phyloP scores from a whole-genome alignment of 2,888 invertebrate genomes.

The Amaurobius ferox region DNA sequence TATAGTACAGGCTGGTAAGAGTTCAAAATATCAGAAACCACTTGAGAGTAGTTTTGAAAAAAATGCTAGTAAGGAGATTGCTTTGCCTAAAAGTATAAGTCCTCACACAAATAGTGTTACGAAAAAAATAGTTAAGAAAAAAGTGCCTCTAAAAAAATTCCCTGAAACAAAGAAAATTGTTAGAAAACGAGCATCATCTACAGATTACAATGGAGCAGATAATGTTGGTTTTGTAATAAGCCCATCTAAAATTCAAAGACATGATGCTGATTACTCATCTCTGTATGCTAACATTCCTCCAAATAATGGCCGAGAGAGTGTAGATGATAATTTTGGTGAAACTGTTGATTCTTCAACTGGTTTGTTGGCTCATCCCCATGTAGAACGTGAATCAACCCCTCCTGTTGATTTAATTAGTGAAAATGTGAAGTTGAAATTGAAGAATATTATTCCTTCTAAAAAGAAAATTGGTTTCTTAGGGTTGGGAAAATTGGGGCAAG shows the following conservation, averaged over 20 bases:
- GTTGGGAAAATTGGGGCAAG: constrained; percentile 95
- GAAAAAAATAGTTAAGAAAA: not conserved
- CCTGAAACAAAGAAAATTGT: not conserved
- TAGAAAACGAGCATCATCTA: not conserved
- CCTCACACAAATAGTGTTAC: constrained; percentile 80
- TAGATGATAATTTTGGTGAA: not conserved
- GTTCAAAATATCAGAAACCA: not conserved
- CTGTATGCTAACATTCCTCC: not conserved
- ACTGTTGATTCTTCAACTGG: not conserved
- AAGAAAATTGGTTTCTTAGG: constrained; percentile 96
- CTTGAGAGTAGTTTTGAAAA: not conserved
- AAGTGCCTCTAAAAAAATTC: not conserved
- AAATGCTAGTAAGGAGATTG: not conserved
- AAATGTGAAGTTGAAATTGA: not conserved
- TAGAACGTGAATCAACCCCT: not conserved
- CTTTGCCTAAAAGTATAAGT: not conserved
- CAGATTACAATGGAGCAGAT: not conserved
- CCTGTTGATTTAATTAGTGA: not conserved
- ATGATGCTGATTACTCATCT: constrained; percentile 4
- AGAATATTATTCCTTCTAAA: constrained; percentile 82
- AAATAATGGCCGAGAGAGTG: not conserved
- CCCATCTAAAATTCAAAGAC: not conserved
- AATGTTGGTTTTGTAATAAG: not conserved
- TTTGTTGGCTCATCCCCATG: not conserved
- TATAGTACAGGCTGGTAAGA: constrained; percentile 82